Evolutionary conservation across 2,888 invertebrate genomes (phyloP).

Genomic region (Hypolimnas misippus): DNA sequence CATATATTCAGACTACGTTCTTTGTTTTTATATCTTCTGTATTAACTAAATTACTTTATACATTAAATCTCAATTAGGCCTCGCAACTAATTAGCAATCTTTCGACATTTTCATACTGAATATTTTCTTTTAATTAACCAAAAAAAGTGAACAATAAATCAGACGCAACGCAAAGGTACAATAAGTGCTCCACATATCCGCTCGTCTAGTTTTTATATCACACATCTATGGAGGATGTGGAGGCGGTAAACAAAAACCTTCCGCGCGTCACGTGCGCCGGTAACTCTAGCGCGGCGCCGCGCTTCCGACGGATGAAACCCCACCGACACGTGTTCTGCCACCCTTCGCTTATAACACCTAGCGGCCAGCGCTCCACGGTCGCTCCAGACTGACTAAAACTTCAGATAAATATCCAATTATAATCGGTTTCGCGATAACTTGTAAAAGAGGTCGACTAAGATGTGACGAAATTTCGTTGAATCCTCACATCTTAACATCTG

Average conservation of each 20-base stretch:
- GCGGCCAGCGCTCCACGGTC: constrained; percentile 12
- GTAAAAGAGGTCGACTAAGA: neutral
- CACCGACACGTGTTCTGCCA: constrained; percentile 50
- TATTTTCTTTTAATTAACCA: neutral
- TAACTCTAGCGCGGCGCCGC: constrained; percentile 60
- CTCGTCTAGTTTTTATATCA: constrained; percentile 46
- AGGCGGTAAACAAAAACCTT: constrained; percentile 61
- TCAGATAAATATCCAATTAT: no score
- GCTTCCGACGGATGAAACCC: constrained; percentile 74
- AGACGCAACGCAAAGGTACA: constrained; percentile 7
- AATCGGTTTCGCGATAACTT: neutral
- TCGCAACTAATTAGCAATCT: neutral
- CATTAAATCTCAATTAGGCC: neutral
- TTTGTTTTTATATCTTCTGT: neutral
- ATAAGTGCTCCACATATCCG: constrained; percentile 31
- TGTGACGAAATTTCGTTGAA: neutral
- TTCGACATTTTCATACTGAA: neutral
- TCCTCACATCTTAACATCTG: neutral
- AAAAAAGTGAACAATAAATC: neutral
- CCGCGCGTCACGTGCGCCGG: constrained; percentile 67
- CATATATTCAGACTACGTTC: neutral
- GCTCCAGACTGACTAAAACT: constrained; percentile 3
- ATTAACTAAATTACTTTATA: neutral
- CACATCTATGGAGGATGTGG: constrained; percentile 23
- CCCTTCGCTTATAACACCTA: constrained; percentile 41